phyloP scores from a whole-genome alignment of 2,113 vertebrate species.

The Sakesphorus luctuosus region DNA sequence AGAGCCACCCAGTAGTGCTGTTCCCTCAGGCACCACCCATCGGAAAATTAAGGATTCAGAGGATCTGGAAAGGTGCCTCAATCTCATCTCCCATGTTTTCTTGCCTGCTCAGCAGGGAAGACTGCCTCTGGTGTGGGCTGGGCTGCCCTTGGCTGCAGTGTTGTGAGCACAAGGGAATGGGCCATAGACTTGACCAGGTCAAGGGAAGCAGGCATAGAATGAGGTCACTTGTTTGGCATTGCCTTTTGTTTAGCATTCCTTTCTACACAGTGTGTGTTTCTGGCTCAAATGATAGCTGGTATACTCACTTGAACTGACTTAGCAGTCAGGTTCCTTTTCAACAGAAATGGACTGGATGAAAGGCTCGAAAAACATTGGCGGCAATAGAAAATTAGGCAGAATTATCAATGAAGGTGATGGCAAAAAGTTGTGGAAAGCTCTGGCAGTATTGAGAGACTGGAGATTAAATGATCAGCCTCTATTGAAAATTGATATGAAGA shows the following conservation, averaged over 20 bases:
- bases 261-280: not conserved
- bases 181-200: not conserved
- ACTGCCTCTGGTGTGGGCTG: not conserved
- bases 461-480: not conserved
- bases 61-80: not conserved
- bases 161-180: not conserved
- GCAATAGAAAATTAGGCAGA: not conserved
- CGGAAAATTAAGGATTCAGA: not conserved
- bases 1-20: not conserved
- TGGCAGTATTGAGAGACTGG: not conserved
- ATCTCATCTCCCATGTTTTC: not conserved
- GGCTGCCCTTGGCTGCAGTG: not conserved
- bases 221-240: conserved; percentile 5
- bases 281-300: not conserved
- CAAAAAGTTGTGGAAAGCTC: not conserved
- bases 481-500: not conserved
- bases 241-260: conserved; percentile 19
- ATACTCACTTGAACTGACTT: not conserved
- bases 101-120: not conserved
- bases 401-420: not conserved
- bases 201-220: not conserved
- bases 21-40: not conserved
- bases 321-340: not conserved
- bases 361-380: not conserved
- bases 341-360: not conserved